phyloP scores from a whole-genome alignment of 2,797 vertebrate genomes.

The Poeciliopsis presidionis region DNA sequence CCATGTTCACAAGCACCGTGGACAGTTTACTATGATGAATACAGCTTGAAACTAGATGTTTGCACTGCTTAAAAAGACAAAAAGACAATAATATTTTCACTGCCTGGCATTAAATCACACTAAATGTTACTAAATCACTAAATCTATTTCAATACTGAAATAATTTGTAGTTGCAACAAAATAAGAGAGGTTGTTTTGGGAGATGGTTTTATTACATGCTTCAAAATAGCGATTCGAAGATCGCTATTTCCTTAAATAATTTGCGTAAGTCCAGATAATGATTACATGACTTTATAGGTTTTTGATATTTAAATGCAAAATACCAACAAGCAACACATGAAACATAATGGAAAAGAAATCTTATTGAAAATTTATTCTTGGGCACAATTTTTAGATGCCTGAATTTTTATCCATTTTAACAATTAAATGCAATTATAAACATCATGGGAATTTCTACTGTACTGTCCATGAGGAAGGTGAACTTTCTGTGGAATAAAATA shows the following conservation, averaged over 20 bases:
- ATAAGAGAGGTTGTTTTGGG: neutral
- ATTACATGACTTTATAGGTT: neutral
- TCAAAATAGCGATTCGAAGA: neutral
- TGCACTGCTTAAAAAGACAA: neutral
- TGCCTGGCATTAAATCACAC: neutral
- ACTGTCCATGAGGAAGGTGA: neutral
- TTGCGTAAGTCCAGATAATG: neutral
- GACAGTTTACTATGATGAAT: conserved; percentile 27
- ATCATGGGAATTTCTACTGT: neutral
- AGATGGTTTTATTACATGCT: neutral
- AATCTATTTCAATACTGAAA: neutral
- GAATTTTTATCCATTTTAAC: neutral
- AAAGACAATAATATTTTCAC: neutral
- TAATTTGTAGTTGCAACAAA: neutral
- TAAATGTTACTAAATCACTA: neutral
- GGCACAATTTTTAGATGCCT: neutral
- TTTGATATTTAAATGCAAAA: neutral
- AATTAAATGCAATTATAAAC: neutral
- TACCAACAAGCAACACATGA: neutral
- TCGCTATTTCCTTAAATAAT: neutral
- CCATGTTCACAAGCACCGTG: conserved; percentile 30
- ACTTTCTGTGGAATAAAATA: neutral
- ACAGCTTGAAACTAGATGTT: neutral
- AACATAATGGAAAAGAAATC: neutral
- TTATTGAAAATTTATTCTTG: neutral